These are phyloP conservation scores for Microctonus aethiopoides DNA, from an alignment of 2,888 invertebrate genomes.

Conservation along the genomic window DNA sequence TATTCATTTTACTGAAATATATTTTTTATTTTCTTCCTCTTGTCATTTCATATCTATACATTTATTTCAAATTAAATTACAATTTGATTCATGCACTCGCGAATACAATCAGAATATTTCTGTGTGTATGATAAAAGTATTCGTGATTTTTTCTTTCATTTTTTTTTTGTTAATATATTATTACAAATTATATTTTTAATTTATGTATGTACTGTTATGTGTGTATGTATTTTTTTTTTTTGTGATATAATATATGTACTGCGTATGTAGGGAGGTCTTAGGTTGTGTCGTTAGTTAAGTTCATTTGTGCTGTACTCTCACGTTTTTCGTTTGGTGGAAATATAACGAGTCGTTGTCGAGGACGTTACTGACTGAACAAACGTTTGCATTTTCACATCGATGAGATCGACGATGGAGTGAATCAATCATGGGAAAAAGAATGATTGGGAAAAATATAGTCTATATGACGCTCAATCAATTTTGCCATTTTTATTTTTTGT, in stretches of 20 bases:
- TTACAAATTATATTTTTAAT: not conserved
- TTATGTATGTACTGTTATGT: not conserved
- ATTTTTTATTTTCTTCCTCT: not conserved
- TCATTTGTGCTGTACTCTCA: conserved; percentile 11
- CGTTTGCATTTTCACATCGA: conserved; percentile 38
- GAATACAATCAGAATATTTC: conserved; percentile 8
- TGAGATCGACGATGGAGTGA: not conserved
- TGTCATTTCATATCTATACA: not conserved
- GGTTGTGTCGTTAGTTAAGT: conserved; percentile 23
- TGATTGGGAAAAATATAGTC: not conserved
- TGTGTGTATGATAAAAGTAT: not conserved
- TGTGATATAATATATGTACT: no score
- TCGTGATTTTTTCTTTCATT: not conserved
- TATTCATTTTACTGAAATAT: not conserved
- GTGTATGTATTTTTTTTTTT: no score
- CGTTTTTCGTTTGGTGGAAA: conserved; percentile 7
- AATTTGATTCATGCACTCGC: conserved; percentile 11
- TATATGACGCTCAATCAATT: conserved; percentile 1
- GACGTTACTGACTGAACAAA: conserved; percentile 41
- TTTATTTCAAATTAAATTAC: not conserved
- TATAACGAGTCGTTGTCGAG: conserved; percentile 39
- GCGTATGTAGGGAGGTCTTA: not conserved
- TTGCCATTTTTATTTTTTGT: not conserved
- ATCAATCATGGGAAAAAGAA: not conserved
- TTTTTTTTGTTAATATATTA: no score